Evolutionary conservation across 2,113 vertebrate genomes (phyloP).

Genomic region (Larimichthys crocea): DNA sequence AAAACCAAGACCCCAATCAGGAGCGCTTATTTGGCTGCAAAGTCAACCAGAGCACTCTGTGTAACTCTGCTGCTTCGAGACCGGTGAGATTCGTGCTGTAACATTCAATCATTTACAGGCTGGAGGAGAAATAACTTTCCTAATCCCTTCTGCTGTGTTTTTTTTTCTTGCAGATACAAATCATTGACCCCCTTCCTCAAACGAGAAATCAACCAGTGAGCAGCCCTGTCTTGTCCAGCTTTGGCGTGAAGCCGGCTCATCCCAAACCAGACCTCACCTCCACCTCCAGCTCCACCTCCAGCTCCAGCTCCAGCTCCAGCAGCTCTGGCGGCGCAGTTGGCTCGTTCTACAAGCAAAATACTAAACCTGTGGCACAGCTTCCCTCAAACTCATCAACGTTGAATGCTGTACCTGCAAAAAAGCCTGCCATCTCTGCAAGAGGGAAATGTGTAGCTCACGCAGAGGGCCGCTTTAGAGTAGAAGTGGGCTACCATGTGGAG

Average conservation of each 20-base stretch:
- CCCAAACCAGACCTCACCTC: slow-evolving; percentile 33
- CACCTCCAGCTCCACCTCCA: background rate
- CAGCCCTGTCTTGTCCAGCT: slow-evolving; percentile 6
- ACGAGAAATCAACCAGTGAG: slow-evolving; percentile 33
- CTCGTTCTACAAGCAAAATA: slow-evolving; percentile 72
- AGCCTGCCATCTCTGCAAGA: slow-evolving; percentile 68
- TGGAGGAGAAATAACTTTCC: background rate
- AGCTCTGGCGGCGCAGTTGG: slow-evolving; percentile 39
- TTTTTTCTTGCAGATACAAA: slow-evolving; percentile 61
- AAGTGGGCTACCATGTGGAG: slow-evolving; percentile 89
- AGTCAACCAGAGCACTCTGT: slow-evolving; percentile 2
- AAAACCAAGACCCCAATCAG: slow-evolving; percentile 2
- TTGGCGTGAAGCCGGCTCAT: slow-evolving; percentile 39
- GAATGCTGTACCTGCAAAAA: slow-evolving; percentile 72
- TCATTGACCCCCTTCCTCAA: slow-evolving; percentile 55
- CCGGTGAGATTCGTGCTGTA: slow-evolving; percentile 53
- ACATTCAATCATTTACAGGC: background rate
- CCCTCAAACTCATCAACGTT: slow-evolving; percentile 31
- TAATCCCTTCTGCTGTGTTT: slow-evolving; percentile 4
- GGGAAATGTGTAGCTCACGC: slow-evolving; percentile 86
- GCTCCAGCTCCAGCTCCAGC: background rate
- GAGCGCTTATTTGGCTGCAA: slow-evolving; percentile 15
- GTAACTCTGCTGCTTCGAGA: slow-evolving; percentile 19
- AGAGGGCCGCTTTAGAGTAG: slow-evolving; percentile 90
- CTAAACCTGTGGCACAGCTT: slow-evolving; percentile 50